Evolutionary conservation across 2,797 vertebrate species (phyloP), one percentile per base, ranked within the genome.

Genomic region (Lacerta viridis): DNA sequence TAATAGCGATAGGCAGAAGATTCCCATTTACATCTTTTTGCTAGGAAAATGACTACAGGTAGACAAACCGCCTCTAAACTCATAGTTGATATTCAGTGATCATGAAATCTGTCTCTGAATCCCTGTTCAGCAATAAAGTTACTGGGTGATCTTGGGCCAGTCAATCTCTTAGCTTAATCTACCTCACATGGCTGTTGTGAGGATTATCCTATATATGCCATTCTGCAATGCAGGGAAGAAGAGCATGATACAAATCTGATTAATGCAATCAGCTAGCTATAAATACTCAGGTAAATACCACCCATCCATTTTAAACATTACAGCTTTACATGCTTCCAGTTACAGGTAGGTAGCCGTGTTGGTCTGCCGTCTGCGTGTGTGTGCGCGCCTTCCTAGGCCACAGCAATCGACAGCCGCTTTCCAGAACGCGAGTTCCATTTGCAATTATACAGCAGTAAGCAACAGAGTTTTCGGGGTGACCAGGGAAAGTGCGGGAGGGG

Each of bases 1-100:
- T 86, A 84, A 59, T 86, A 84, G 23, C 79, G 85, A 50, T n/a
- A 80, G 88, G 74, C 39, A 81, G 72, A 17, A 88, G 81, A 25
- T 46, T 72, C 71, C 76, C 76, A 87, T 25, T 75, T 27, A 46
- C 91, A 9, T 61, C 77, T 84, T n/a, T 80, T 68, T 90, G 43
- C 90, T 72, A 89, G 91, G 81, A 46, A 36, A 36, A 79, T 29
- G 29, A n/a, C 66, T 27, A 36, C n/a, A 83, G 50, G 41, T 11
- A 33, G 33, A 55, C 17, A 71, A 83, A 36, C 36, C 66, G 29
- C 41, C 36, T 68, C 61, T 29, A 64, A 36, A 64, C 18, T 59
- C 17, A 79, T 83, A 71, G 41, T 18, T 33, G 4, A 43, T 18
- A 83, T 68, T 23, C 29, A 50, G 29, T 29, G 36, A 25, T 43